Base-by-base conservation (phyloP, 2,888 invertebrate genomes). In the Oligia latruncula region DNA sequence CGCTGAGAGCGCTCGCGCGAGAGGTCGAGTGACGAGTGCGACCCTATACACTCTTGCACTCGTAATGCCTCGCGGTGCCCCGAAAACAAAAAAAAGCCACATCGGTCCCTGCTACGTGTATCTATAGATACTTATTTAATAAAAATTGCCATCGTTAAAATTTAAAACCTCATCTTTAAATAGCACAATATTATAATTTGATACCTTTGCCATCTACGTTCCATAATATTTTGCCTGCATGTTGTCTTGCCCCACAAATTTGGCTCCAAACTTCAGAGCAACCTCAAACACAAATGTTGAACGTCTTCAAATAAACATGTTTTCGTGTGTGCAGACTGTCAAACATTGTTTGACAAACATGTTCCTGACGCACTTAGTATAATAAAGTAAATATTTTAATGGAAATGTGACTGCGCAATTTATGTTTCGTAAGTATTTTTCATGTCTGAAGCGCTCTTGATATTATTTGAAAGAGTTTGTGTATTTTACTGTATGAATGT, bases 321-420 rank as follows among this genome's bases (percentile, higher is more conserved):
- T 74, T 83, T 46, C 72, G n/a, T 73, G 77, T 85, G 65, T 83
- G 62, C 68, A 52, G 40, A 60, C 73, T 81, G 85, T 81, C 85
- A 85, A 86, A 84, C 71, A 80, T 84, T 87, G 84, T 81, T 87
- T 87, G 84, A 67, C 77, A 87, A 85, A 84, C 85, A 85, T 85
- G 67, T 65, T 74, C 66, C 62, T 52, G 55, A 52, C 66, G 75
- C 84, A 85, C 84, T 85, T 73, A 81, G 70, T 70, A 66, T 87
- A 72, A 70, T 85, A 85, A 75, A 84, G 78, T 40, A 77, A 85
- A 87, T 81, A 87, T 84, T 87, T 86, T 84, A 84, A 84, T 86
- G 62, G 68, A 79, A 79, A 86, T 84, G 55, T 86, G 74, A 83
- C 86, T 84, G 86, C 64, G 83, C 84, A 70, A 72, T 84, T 78